phyloP scores from a whole-genome alignment of 2,888 invertebrate genomes.

The Monoplex corrugatus region DNA sequence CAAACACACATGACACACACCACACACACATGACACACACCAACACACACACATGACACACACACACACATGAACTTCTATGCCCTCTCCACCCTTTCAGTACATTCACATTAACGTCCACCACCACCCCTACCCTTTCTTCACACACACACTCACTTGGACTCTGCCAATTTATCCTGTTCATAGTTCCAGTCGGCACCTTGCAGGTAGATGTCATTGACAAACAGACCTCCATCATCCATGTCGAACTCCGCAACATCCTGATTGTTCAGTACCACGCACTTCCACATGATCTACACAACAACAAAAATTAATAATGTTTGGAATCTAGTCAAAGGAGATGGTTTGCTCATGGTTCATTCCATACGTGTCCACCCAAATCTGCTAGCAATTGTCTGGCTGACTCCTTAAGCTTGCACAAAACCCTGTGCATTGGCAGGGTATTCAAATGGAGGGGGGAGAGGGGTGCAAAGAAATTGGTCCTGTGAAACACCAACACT shows the following conservation, averaged over 20 bases:
- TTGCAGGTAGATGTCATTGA: slow-evolving; percentile 73
- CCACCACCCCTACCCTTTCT: neutral
- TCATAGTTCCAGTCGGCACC: slow-evolving; percentile 77
- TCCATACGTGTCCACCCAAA: no score
- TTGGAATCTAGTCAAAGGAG: no score
- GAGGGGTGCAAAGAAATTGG: no score
- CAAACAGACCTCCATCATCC: slow-evolving; percentile 75
- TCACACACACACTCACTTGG: slow-evolving; percentile 61
- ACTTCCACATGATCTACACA: slow-evolving; percentile 69
- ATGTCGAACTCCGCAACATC: slow-evolving; percentile 69
- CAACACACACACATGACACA: neutral
- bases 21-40: neutral
- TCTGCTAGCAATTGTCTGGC: no score
- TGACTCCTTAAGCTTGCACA: no score
- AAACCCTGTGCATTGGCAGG: no score
- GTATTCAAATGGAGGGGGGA: no score
- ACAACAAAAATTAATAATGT: neutral
- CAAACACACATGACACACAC: no score
- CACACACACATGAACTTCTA: neutral
- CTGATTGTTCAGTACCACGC: slow-evolving; percentile 68
- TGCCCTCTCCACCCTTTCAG: no score
- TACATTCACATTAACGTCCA: no score
- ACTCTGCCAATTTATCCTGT: slow-evolving; percentile 67
- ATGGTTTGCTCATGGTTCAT: no score
- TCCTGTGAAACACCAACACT: no score